These are phyloP conservation scores for Eidolon dupreanum DNA, from an alignment of 2,797 vertebrate genomes.

Conservation along the genomic window DNA sequence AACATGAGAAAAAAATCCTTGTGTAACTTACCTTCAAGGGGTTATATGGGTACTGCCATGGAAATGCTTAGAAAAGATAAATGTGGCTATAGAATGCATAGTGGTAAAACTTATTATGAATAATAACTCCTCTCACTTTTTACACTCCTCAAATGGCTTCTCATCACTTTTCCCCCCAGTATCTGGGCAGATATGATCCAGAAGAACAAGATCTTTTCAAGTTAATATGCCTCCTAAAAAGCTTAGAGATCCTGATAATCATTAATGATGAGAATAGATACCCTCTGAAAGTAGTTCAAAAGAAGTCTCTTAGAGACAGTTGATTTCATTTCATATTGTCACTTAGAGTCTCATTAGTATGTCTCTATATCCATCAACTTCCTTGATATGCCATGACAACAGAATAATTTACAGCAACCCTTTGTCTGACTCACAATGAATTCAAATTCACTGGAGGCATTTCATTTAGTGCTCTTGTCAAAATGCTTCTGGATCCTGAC, in stretches of 20 bases:
- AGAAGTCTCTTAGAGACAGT: background rate
- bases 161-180: background rate
- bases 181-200: background rate
- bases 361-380: slow-evolving; percentile 70
- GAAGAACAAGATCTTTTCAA: background rate
- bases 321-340: slow-evolving; percentile 58
- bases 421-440: slow-evolving; percentile 62
- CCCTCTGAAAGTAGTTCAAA: background rate
- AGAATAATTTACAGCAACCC: slow-evolving; percentile 54
- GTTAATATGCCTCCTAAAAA: background rate
- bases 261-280: slow-evolving; percentile 36
- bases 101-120: background rate
- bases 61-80: background rate
- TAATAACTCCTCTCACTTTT: background rate
- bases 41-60: background rate
- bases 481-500: slow-evolving; percentile 1
- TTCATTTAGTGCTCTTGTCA: slow-evolving; percentile 43
- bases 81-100: background rate
- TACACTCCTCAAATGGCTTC: background rate
- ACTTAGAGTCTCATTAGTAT: slow-evolving; percentile 66
- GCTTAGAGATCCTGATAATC: background rate
- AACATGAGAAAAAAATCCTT: background rate
- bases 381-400: slow-evolving; percentile 61
- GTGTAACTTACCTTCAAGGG: background rate
- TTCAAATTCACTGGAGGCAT: slow-evolving; percentile 23